Base-by-base conservation (phyloP, 2,888 invertebrate genomes). In the Antitype chi region DNA sequence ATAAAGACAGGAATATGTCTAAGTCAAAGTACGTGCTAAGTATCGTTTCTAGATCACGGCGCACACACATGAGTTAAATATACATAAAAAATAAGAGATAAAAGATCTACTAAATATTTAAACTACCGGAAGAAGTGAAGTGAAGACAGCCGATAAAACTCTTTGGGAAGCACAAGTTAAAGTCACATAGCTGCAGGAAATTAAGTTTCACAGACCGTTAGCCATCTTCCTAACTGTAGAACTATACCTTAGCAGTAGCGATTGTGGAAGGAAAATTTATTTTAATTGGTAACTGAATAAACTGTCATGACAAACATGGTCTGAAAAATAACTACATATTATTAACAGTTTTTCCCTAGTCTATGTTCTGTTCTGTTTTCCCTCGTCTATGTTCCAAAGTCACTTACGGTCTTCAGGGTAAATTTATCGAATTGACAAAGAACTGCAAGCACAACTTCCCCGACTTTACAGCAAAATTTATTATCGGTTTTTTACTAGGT, bases 111-210 rank as follows among this genome's bases (percentile, higher is more conserved):
- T 13, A 32, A 8, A 4, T 25, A 70, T 32, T 49, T 25, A 25
- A 25, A 20, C 13, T 8, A 17, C 9, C 25, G 15, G 4, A 38
- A 47, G 9, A 47, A 78, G 17, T 13, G 23, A 23, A 25, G 47
- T 69, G 53, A 53, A 70, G 25, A 49, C 47, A 38, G 23, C 79
- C 55, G 53, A 66, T 78, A 75, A 43, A 75, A 75, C 28, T 75
- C 20, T 52, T 59, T 43, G 17, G 23, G 13, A 17, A 49, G 23
- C 25, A 28, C 9, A 25, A 38, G 32, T 49, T 25, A 6, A 49
- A 25, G 23, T 47, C 20, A 1, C 4, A 7, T 28, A 59, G n/a
- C 1, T 28, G 43, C 47, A 17, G 78, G 32, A 55, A 55, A 76
- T 78, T 32, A 76, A 69, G 25, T 69, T 69, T 52, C 15, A 28